A percentile compares a stretch with the other conserved stretches of the same genome.
Evolutionary conservation across 2,113 vertebrate species (phyloP).

Genomic region (Redunca redunca): DNA sequence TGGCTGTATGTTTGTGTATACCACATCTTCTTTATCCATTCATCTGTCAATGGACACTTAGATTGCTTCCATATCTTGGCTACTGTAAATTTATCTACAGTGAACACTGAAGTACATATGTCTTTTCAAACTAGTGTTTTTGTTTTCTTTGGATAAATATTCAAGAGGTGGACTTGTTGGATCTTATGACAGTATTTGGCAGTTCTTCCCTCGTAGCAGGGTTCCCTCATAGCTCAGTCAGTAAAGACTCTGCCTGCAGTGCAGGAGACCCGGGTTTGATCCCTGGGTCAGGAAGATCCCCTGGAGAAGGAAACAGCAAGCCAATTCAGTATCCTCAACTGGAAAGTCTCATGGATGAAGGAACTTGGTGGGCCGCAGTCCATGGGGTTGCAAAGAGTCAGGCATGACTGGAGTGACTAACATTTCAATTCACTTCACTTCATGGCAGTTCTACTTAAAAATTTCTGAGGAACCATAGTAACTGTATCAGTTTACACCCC

Average conservation of each 20-base stretch:
- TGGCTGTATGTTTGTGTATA: not conserved
- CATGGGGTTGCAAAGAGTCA: not conserved
- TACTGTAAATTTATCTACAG: not conserved
- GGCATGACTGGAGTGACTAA: not conserved
- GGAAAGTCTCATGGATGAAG: not conserved
- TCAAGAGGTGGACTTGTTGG: not conserved
- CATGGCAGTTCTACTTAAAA: not conserved
- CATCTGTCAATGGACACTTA: not conserved
- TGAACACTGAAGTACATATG: not conserved
- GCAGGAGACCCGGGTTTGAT: accelerated
- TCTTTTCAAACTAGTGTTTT: not conserved
- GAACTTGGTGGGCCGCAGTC: not conserved
- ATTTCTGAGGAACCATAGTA: not conserved
- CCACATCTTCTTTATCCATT: not conserved
- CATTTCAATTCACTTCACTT: not conserved
- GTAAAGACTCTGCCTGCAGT: not conserved
- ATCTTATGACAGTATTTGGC: not conserved
- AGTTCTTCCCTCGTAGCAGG: not conserved
- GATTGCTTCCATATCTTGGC: not conserved
- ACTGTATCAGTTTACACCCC: not conserved
- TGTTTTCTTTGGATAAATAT: not conserved
- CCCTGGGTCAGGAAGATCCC: not conserved
- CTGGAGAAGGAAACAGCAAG: not conserved
- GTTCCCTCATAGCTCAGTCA: not conserved
- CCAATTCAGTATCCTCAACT: not conserved